Conservation (phyloP, 2,888 invertebrate genomes). For the Elmis aenea region DNA sequence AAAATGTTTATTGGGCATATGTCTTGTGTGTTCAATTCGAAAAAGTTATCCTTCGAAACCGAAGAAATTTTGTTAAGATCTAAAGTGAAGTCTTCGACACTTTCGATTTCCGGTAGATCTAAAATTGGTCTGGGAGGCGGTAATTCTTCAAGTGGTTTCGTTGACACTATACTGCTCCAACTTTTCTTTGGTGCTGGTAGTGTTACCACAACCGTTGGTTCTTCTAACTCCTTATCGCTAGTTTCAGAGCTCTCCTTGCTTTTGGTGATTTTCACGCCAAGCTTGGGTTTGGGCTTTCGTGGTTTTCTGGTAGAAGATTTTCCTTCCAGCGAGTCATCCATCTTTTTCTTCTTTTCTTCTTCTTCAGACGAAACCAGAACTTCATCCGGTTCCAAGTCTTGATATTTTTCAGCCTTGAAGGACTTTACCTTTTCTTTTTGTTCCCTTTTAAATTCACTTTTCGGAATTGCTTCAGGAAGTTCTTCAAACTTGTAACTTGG, state of each 20-base stretch:
- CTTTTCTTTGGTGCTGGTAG: constrained; percentile 44
- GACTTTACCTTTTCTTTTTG: constrained; percentile 8
- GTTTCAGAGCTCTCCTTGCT: constrained; percentile 11
- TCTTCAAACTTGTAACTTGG: constrained; percentile 15
- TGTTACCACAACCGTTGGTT: constrained; percentile 14
- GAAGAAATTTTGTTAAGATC: not conserved
- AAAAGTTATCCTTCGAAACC: too few species aligned
- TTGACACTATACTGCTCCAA: constrained; percentile 44
- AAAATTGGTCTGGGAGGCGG: constrained; percentile 34
- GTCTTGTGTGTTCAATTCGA: too few species aligned
- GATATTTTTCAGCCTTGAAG: constrained; percentile 14
- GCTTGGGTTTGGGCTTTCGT: constrained; percentile 43
- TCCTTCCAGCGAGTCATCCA: too few species aligned
- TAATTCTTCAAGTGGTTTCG: too few species aligned
- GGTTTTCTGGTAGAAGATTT: constrained; percentile 32
- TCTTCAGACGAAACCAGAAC: constrained; percentile 22
- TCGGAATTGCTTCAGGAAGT: constrained; percentile 1
- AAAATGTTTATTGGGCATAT: constrained; percentile 9
- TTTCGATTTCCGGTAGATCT: constrained; percentile 29
- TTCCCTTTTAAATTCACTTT: too few species aligned
- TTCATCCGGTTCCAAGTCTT: constrained; percentile 22
- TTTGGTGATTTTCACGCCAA: constrained; percentile 41
- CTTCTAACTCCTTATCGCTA: constrained; percentile 15
- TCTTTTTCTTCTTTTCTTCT: constrained; percentile 8
- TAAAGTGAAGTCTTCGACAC: constrained; percentile 6